Evolutionary conservation across 1,140 invertebrate species (phyloP).

Genomic region (Nasonia giraulti): DNA sequence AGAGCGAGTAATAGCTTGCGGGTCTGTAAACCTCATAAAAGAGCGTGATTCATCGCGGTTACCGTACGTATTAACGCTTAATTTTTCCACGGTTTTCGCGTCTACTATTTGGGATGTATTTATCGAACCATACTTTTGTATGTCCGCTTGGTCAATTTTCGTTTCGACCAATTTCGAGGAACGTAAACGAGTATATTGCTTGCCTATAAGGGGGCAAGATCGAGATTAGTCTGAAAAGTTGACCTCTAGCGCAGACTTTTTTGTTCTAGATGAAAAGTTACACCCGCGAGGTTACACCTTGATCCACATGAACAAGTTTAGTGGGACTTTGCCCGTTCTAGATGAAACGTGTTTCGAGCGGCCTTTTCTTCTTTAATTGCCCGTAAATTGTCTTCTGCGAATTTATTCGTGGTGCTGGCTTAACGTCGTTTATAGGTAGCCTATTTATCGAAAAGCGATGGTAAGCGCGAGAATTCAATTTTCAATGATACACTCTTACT

Average conservation of each 20-base stretch:
- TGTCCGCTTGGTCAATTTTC: no score
- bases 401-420: neutral
- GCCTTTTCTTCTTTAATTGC: conserved; percentile 3
- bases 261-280: conserved; percentile 10
- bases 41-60: neutral
- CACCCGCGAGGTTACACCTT: neutral
- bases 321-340: neutral
- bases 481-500: neutral
- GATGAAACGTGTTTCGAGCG: neutral
- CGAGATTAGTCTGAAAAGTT: neutral
- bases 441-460: neutral
- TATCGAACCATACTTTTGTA: no score
- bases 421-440: neutral
- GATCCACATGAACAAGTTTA: conserved; percentile 6
- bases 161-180: neutral
- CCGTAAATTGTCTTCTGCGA: neutral
- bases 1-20: neutral
- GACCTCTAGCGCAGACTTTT: neutral
- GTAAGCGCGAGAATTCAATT: neutral
- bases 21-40: no score
- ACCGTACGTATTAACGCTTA: neutral
- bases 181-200: neutral
- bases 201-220: neutral
- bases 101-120: no score
- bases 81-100: no score